A percentile compares a stretch with the other conserved stretches of the same genome.
Evolutionary conservation across 2,888 invertebrate genomes (phyloP).

Genomic region (Machimus atricapillus): DNA sequence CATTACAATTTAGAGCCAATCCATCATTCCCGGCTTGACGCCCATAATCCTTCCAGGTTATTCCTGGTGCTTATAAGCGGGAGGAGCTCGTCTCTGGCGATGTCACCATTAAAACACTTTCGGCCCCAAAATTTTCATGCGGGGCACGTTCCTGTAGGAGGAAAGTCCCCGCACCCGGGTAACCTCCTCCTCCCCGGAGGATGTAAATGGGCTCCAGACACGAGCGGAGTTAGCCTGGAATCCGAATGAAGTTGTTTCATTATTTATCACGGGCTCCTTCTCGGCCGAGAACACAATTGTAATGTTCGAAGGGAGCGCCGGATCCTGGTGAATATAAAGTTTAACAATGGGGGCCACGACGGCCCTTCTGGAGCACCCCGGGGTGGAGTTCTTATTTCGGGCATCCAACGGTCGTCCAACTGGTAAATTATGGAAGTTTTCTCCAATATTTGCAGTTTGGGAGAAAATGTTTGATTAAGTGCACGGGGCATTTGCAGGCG

Average conservation of each 20-base stretch:
- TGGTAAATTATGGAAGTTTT: conserved; percentile 13
- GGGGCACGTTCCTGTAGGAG: not conserved
- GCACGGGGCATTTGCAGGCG: not conserved
- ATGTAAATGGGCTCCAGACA: not conserved
- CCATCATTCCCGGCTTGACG: not conserved
- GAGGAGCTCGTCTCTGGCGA: not conserved
- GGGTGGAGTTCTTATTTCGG: not conserved
- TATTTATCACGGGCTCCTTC: conserved; percentile 15
- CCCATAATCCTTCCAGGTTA: conserved; percentile 2
- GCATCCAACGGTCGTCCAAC: not conserved
- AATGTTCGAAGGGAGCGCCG: not conserved
- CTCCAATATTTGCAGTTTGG: not conserved
- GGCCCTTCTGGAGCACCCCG: not conserved
- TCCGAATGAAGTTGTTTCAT: conserved; percentile 18
- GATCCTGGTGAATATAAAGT: conserved; percentile 11
- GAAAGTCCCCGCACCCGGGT: not conserved
- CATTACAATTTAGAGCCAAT: not conserved
- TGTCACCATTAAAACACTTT: conserved; percentile 19
- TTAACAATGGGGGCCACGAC: not conserved
- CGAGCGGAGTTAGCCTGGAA: not conserved
- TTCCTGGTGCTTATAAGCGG: not conserved
- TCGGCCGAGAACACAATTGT: not conserved
- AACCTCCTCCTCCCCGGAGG: not conserved
- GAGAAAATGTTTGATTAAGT: not conserved
- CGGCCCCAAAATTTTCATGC: not conserved